These are phyloP conservation scores for Drosophila cognata DNA, from an alignment of 2,888 invertebrate species.

Conservation along the genomic window DNA sequence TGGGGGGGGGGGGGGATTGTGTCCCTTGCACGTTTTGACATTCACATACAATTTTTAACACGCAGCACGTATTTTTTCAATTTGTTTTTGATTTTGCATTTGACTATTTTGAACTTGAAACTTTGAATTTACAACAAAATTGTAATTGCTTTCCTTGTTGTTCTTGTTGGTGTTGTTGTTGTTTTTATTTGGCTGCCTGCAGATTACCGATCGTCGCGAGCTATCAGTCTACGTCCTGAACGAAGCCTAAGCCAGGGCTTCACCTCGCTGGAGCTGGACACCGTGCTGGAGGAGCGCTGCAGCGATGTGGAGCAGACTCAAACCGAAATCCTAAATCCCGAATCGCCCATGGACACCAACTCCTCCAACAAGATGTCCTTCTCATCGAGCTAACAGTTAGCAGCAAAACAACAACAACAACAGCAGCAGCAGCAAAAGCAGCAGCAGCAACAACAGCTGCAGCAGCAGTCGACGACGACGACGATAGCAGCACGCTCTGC, in stretches of 20 bases:
- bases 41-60: slow-evolving; percentile 8
- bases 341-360: slow-evolving; percentile 83
- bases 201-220: slow-evolving; percentile 87
- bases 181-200: background rate
- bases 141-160: slow-evolving; percentile 18
- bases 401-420: slow-evolving; percentile 44
- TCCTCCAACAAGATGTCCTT: slow-evolving; percentile 82
- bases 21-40: slow-evolving; percentile 22
- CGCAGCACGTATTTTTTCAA: slow-evolving; percentile 53
- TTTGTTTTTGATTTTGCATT: slow-evolving; percentile 28
- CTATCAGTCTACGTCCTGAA: slow-evolving; percentile 88
- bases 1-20: background rate
- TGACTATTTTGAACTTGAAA: background rate
- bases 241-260: slow-evolving; percentile 90
- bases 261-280: slow-evolving; percentile 92
- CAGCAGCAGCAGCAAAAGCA: slow-evolving; percentile 46
- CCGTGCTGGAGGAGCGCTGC: slow-evolving; percentile 93
- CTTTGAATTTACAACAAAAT: slow-evolving; percentile 15
- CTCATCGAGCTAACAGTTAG: slow-evolving; percentile 82
- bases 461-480: background rate
- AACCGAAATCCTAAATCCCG: slow-evolving; percentile 84
- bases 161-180: background rate
- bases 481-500: slow-evolving; percentile 6
- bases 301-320: slow-evolving; percentile 91
- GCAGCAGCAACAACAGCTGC: slow-evolving; percentile 19